These are phyloP conservation scores for Porites lobata DNA, from an alignment of 92 coral and sea anemone genomes.

Conservation along the genomic window DNA sequence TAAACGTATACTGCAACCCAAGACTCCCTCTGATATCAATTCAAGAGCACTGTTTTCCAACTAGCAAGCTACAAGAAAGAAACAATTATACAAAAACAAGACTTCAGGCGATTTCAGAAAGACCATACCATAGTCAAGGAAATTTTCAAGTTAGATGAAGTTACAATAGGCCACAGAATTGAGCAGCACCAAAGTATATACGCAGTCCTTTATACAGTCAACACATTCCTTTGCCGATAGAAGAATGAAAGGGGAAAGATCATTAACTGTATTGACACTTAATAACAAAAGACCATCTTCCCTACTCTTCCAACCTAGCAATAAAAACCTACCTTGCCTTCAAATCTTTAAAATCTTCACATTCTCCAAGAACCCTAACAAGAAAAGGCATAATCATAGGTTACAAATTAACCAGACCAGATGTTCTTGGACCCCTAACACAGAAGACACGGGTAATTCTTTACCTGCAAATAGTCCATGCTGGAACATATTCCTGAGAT, in stretches of 20 bases:
- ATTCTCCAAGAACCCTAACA: constrained; percentile 77
- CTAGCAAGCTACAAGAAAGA: no score
- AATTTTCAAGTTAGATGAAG: not conserved
- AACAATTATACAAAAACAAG: no score
- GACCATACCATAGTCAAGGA: no score
- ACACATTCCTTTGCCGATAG: no score
- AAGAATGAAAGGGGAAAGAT: no score
- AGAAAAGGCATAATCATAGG: not conserved
- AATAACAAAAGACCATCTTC: not conserved
- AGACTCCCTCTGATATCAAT: no score
- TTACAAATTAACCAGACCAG: not conserved
- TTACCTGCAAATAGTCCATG: constrained; percentile 95
- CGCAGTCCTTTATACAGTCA: no score
- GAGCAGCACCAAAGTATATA: not conserved
- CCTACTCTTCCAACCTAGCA: not conserved
- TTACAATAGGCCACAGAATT: not conserved
- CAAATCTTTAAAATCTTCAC: constrained; percentile 76
- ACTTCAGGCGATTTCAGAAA: no score
- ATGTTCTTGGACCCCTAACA: not conserved
- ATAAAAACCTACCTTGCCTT: constrained; percentile 69
- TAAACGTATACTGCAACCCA: no score
- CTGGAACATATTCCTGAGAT: constrained; percentile 71
- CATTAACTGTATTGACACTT: no score
- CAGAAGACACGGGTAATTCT: not conserved
- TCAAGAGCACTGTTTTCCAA: no score